phyloP scores from a whole-genome alignment of 1,140 invertebrate genomes.

The Uloborus diversus region DNA sequence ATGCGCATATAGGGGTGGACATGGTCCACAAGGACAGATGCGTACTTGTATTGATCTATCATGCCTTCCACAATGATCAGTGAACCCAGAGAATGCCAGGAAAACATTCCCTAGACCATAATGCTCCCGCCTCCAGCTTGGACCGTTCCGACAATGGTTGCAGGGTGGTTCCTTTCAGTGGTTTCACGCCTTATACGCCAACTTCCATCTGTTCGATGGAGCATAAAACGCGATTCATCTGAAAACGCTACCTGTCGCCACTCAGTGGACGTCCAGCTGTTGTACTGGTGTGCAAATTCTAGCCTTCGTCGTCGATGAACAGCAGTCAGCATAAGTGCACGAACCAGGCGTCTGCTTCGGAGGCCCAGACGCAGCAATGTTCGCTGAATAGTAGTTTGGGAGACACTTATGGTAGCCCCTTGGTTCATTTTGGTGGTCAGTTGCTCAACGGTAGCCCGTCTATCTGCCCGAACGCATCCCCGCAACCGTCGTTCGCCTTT shows the following conservation, averaged over 20 bases:
- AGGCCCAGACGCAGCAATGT: background rate
- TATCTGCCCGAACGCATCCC: too few species aligned
- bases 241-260: background rate
- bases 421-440: background rate
- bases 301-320: background rate
- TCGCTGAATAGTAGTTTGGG: background rate
- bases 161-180: background rate
- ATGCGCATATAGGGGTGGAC: background rate
- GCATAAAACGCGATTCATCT: background rate
- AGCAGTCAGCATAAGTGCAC: background rate
- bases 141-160: background rate
- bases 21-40: background rate
- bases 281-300: background rate
- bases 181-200: background rate
- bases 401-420: background rate
- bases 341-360: background rate
- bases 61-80: conserved; percentile 2
- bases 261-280: background rate
- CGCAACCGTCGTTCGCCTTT: too few species aligned
- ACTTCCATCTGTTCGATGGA: conserved; percentile 4
- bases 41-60: conserved; percentile 1
- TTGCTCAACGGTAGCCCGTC: background rate
- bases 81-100: background rate
- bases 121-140: background rate
- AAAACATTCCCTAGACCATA: conserved; percentile 4